Percentiles rank a stretch among this genome's conserved stretches.
These are phyloP conservation scores for Caloenas nicobarica DNA, from an alignment of 2,113 vertebrate genomes.

Conservation along the genomic window DNA sequence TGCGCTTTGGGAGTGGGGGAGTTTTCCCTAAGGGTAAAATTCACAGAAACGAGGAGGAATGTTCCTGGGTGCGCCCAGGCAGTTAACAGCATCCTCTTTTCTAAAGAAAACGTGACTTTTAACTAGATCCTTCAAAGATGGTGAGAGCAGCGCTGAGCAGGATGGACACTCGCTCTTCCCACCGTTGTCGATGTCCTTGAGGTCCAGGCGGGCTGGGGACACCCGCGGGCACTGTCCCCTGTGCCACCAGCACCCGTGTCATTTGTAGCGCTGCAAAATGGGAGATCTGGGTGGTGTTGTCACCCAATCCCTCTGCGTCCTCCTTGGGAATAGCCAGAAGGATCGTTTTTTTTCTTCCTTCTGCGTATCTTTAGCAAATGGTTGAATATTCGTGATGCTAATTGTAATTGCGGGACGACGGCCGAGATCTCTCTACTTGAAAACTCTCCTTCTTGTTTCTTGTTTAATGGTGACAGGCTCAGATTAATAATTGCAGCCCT, in stretches of 20 bases:
- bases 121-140: background rate
- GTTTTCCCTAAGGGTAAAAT: background rate
- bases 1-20: background rate
- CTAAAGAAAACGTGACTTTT: accelerated
- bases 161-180: background rate
- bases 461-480: background rate
- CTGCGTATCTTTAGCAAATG: background rate
- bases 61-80: background rate
- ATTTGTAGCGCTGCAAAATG: background rate
- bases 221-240: too few relatives aligned
- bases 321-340: accelerated
- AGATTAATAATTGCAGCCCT: background rate
- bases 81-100: background rate
- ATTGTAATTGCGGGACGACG: background rate
- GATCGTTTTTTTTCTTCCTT: background rate
- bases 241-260: too few relatives aligned
- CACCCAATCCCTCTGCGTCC: background rate
- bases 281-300: background rate
- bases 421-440: background rate
- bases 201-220: background rate
- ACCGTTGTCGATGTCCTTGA: background rate
- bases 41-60: background rate
- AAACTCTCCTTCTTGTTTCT: background rate
- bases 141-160: background rate
- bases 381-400: background rate